Conservation (phyloP, 1,140 invertebrate species). For the Drosophila novamexicana region DNA sequence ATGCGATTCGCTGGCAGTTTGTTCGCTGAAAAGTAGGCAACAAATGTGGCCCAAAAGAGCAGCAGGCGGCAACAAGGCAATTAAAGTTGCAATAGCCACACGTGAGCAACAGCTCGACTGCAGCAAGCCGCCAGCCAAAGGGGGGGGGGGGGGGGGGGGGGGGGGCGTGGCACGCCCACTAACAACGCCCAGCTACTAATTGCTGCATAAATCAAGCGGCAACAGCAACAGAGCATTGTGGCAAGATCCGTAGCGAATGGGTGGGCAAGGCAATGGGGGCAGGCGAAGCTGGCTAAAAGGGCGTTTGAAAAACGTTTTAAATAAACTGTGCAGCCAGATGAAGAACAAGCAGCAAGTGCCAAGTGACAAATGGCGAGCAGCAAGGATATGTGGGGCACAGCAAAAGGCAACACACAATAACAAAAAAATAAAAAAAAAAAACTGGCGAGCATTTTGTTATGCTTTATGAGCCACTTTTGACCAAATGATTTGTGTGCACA, state of each 20-base stretch:
- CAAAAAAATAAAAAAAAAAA: background rate
- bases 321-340: conserved; percentile 57
- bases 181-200: conserved; percentile 56
- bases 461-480: conserved; percentile 48
- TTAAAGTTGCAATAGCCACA: conserved; percentile 43
- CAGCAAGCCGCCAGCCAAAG: conserved; percentile 4
- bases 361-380: background rate
- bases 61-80: conserved; percentile 24
- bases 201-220: conserved; percentile 78
- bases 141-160: background rate
- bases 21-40: conserved; percentile 43
- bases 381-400: background rate
- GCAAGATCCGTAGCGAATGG: background rate
- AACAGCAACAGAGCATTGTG: conserved; percentile 36
- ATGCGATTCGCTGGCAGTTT: conserved; percentile 33
- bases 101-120: conserved; percentile 26
- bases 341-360: conserved; percentile 10
- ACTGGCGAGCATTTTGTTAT: conserved; percentile 34
- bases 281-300: conserved; percentile 12
- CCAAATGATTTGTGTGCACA: conserved; percentile 38
- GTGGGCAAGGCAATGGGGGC: background rate
- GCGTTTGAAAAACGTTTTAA: conserved; percentile 61
- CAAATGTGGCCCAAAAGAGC: conserved; percentile 39
- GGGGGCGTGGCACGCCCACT: conserved; percentile 22
- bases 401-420: background rate